Conservation (phyloP, 2,888 invertebrate species). For the Leucophenga maculata region DNA sequence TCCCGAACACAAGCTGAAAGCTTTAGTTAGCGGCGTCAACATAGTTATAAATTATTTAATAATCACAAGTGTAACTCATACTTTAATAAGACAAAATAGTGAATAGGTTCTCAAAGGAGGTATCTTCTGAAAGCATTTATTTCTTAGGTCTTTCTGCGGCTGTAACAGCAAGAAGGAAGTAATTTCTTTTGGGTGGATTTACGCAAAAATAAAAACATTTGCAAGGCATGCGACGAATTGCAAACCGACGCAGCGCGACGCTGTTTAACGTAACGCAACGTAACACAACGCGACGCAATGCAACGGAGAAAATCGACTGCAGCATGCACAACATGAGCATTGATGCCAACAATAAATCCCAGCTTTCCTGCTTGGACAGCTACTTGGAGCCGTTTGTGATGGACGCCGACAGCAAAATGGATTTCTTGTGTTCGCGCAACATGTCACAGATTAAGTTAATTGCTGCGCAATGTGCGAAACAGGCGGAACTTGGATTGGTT, state of each 20-base stretch:
- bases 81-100: not conserved
- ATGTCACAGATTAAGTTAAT: slow-evolving; percentile 1
- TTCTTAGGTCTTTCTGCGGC: not conserved
- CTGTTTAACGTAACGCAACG: not conserved
- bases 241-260: not conserved
- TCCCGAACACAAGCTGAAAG: not conserved
- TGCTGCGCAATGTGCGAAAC: too few species aligned
- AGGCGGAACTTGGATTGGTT: too few species aligned
- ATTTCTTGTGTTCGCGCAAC: slow-evolving; percentile 4
- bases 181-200: not conserved
- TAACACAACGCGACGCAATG: not conserved
- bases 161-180: not conserved
- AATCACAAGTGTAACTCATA: not conserved
- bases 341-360: slow-evolving; percentile 10
- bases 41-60: not conserved
- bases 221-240: not conserved
- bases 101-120: not conserved
- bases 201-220: not conserved
- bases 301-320: not conserved
- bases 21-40: too few species aligned
- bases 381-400: not conserved
- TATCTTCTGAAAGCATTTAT: not conserved
- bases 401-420: not conserved
- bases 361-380: not conserved
- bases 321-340: slow-evolving; percentile 10